Evolutionary conservation across 2,113 vertebrate genomes (phyloP).

Genomic region (Lasiurus cinereus): DNA sequence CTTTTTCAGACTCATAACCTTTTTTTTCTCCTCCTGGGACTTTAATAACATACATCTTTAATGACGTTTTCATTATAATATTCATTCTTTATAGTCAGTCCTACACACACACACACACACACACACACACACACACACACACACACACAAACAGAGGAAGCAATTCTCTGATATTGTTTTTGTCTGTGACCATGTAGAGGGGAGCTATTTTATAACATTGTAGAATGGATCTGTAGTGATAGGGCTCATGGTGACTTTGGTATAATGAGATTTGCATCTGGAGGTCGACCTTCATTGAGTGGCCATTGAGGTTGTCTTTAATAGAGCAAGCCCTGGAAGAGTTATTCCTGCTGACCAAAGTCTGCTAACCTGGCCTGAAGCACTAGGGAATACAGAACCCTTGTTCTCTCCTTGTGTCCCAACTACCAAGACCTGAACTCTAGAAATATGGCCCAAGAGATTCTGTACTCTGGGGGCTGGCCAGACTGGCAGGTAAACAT

Average conservation of each 20-base stretch:
- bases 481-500: background rate
- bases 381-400: background rate
- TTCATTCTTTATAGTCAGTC: background rate
- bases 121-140: background rate
- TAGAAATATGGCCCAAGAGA: background rate
- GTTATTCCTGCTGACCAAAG: background rate
- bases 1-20: background rate
- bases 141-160: background rate
- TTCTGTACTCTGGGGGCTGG: background rate
- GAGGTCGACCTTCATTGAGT: background rate
- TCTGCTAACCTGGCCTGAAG: background rate
- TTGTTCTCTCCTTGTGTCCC: background rate
- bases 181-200: background rate
- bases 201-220: background rate
- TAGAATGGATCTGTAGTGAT: background rate
- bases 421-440: background rate
- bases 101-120: background rate
- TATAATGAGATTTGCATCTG: background rate
- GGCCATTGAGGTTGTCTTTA: background rate
- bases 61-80: conserved; percentile 37
- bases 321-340: background rate
- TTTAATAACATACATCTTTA: conserved; percentile 27
- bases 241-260: background rate
- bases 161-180: background rate
- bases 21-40: background rate